Conservation (phyloP, 2,888 invertebrate genomes). For the Parnassius glacialis region DNA sequence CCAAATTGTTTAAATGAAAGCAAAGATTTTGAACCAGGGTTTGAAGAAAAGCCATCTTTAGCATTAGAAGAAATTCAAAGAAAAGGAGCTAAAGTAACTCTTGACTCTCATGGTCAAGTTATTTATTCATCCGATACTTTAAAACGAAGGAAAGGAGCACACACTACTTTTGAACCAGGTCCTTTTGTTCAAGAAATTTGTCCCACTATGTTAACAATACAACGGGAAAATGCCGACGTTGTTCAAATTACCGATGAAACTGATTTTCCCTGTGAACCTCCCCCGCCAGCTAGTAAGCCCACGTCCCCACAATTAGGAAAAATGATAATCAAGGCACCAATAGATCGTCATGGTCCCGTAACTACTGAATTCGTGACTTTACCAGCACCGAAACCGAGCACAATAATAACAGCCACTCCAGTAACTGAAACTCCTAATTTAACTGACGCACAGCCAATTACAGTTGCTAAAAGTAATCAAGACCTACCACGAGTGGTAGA, state of each 20-base stretch:
- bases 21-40: conserved; percentile 66
- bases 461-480: conserved; percentile 52
- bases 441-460: conserved; percentile 41
- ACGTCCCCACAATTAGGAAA: conserved; percentile 85
- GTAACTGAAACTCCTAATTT: conserved; percentile 57
- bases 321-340: conserved; percentile 81
- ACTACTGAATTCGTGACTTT: conserved; percentile 81
- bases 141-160: conserved; percentile 88
- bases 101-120: conserved; percentile 93
- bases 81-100: conserved; percentile 88
- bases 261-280: conserved; percentile 70
- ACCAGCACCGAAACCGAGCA: conserved; percentile 80
- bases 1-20: conserved; percentile 78
- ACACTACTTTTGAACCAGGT: conserved; percentile 93
- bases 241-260: conserved; percentile 68
- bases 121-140: conserved; percentile 93
- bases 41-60: conserved; percentile 55
- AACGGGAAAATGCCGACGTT: conserved; percentile 65
- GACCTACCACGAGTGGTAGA: conserved; percentile 70
- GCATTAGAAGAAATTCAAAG: conserved; percentile 69
- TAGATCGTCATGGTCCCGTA: conserved; percentile 62
- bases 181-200: conserved; percentile 87
- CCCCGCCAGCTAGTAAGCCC: conserved; percentile 70
- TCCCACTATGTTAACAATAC: conserved; percentile 63
- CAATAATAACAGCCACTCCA: conserved; percentile 82